These are phyloP conservation scores for Drosophila infuscata DNA, from an alignment of 2,888 invertebrate species.

Conservation along the genomic window DNA sequence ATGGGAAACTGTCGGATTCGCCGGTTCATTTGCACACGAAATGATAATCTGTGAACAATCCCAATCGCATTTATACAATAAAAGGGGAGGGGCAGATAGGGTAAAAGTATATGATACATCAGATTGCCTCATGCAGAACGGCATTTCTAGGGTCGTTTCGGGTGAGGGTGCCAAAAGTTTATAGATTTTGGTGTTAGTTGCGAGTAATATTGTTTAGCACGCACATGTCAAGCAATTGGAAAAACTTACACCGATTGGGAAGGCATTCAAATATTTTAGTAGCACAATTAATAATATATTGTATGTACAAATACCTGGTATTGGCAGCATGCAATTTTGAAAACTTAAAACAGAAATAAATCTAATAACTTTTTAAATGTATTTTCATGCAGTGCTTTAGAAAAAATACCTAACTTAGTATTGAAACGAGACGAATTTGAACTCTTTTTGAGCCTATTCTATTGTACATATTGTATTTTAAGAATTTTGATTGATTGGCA, in stretches of 20 bases:
- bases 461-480: background rate
- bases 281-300: conserved; percentile 1
- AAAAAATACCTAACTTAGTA: conserved; percentile 8
- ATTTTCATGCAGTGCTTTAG: conserved; percentile 48
- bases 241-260: conserved; percentile 71
- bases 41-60: conserved; percentile 90
- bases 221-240: conserved; percentile 82
- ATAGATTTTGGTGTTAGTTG: conserved; percentile 28
- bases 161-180: conserved; percentile 54
- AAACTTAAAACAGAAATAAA: conserved; percentile 17
- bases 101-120: conserved; percentile 38
- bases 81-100: conserved; percentile 27
- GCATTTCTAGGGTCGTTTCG: conserved; percentile 54
- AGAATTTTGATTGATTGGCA: background rate
- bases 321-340: conserved; percentile 43
- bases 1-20: conserved; percentile 93
- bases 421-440: background rate
- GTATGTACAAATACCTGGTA: conserved; percentile 35
- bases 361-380: conserved; percentile 1
- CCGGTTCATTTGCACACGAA: conserved; percentile 95
- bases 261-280: background rate
- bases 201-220: conserved; percentile 77
- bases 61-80: conserved; percentile 22
- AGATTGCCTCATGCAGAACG: conserved; percentile 72
- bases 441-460: background rate